Conservation (phyloP, 1,140 invertebrate species). For the Tyrophagus putrescentiae region DNA sequence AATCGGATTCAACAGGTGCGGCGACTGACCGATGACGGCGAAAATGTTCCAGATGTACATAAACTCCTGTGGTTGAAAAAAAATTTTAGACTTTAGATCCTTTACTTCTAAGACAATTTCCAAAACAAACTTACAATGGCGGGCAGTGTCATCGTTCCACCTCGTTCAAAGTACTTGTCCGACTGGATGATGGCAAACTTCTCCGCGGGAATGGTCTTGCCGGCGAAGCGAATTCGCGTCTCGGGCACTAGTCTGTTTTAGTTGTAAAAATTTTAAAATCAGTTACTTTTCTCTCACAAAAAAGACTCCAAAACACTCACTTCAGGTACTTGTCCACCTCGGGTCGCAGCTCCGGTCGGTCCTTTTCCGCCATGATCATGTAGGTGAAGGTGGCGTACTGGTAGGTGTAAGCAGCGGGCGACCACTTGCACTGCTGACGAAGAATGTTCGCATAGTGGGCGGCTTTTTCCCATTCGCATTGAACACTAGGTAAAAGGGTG, state of each 20-base stretch:
- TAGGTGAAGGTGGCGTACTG: slow-evolving; percentile 65
- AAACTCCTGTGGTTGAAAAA: slow-evolving; percentile 45
- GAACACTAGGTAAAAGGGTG: slow-evolving; percentile 32
- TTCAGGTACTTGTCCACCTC: slow-evolving; percentile 40
- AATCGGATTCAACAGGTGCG: slow-evolving; percentile 21
- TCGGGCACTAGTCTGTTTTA: slow-evolving; percentile 52
- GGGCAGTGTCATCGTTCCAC: slow-evolving; percentile 56
- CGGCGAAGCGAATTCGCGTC: slow-evolving; percentile 75
- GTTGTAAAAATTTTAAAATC: slow-evolving; percentile 13
- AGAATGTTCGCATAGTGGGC: slow-evolving; percentile 53
- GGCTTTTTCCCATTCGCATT: slow-evolving; percentile 51
- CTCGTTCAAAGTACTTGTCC: slow-evolving; percentile 57
- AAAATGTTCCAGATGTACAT: slow-evolving; percentile 90
- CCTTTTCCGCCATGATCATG: slow-evolving; percentile 34
- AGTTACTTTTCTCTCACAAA: background rate
- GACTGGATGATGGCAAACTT: slow-evolving; percentile 80
- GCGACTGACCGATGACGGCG: slow-evolving; percentile 20
- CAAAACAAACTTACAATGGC: slow-evolving; percentile 39
- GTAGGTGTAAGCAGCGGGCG: slow-evolving; percentile 73
- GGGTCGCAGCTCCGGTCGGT: slow-evolving; percentile 33
- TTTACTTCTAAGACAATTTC: background rate
- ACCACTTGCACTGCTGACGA: slow-evolving; percentile 70
- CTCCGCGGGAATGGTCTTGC: slow-evolving; percentile 89
- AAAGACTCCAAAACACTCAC: slow-evolving; percentile 31
- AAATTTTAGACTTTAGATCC: background rate